Percentiles rank a stretch among this genome's conserved stretches.
phyloP scores from a whole-genome alignment of 1,140 invertebrate genomes.

The Drosophila obscura region DNA sequence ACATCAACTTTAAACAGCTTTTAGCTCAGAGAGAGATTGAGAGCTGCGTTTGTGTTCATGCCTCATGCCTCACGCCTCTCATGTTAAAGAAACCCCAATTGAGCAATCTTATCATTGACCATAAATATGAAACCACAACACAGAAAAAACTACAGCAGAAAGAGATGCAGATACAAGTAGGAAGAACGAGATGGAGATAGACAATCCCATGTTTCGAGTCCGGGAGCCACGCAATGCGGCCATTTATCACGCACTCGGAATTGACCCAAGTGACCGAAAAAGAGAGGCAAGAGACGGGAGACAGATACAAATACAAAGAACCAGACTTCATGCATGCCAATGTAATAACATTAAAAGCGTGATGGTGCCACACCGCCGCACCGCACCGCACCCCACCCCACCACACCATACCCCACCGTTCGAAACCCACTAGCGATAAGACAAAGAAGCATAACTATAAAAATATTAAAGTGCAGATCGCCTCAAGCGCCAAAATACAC shows the following conservation, averaged over 20 bases:
- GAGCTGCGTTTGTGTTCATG: constrained; percentile 26
- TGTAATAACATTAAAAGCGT: constrained; percentile 56
- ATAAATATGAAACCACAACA: constrained; percentile 74
- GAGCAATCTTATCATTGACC: constrained; percentile 76
- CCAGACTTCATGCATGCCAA: constrained; percentile 24
- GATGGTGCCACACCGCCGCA: constrained; percentile 23
- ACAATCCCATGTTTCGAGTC: constrained; percentile 5
- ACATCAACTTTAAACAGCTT: constrained; percentile 74
- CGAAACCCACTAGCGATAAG: constrained; percentile 46
- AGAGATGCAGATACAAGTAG: neutral
- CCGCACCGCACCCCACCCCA: neutral
- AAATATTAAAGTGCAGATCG: constrained; percentile 31
- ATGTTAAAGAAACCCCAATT: constrained; percentile 55
- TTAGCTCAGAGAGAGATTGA: constrained; percentile 14
- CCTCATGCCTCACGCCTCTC: constrained; percentile 10
- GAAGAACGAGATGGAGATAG: constrained; percentile 1
- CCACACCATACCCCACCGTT: neutral
- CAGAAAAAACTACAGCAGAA: constrained; percentile 24
- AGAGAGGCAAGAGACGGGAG: constrained; percentile 23
- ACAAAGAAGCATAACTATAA: constrained; percentile 53
- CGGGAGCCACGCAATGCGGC: constrained; percentile 65
- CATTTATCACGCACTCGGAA: constrained; percentile 78
- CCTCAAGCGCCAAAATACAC: constrained; percentile 45
- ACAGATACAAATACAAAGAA: constrained; percentile 16
- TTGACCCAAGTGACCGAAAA: constrained; percentile 70